Evolutionary conservation across 2,113 vertebrate genomes (phyloP), one percentile per base, ranked within the genome.

Genomic region (Nesogale talazaci): DNA sequence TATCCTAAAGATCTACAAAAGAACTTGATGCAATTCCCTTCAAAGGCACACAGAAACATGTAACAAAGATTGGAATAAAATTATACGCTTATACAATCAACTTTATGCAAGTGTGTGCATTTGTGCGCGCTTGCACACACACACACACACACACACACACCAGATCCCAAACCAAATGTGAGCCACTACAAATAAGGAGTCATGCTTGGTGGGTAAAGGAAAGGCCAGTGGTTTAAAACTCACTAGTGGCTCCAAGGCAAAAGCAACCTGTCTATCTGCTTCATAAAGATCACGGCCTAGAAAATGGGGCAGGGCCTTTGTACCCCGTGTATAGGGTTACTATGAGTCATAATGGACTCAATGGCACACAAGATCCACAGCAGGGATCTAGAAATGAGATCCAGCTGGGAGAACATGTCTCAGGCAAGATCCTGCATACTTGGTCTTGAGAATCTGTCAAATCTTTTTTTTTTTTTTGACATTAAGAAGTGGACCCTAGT

Each of bases 381-480:
- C 25, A 65, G 29, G 9, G 12, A 67, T 14, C 12, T 72, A 36
- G 56, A 83, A 83, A 61, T 63, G 42, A 72, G 25, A 86, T 88
- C 17, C 20, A 79, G 8, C 2, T 89, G 19, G 6, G 8, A 79
- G 36, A 16, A 52, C 14, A 85, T 36, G 79, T 14, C 80, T 70
- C 79, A 86, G 10, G 38, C 59, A 96, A 34, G 11, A n/a, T 67
- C 79, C 86, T 74, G n/a, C 76, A 70, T 90, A 75, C 34, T 61
- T 76, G 14, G 27, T 25, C 69, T 61, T 87, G 14, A n/a, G 31
- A 96, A 92, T 25, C 17, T 89, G 7, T 16, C 12, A 59, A 83
- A 25, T 63, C 57, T 61, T 61, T 86, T 25, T 89, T 93, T 91
- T 40, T 61, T 86, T 25, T 89, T 93, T 91, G 40, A 79, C 29